Base-by-base conservation (phyloP, 2,888 invertebrate genomes). In the Scaptomyza reducta region DNA sequence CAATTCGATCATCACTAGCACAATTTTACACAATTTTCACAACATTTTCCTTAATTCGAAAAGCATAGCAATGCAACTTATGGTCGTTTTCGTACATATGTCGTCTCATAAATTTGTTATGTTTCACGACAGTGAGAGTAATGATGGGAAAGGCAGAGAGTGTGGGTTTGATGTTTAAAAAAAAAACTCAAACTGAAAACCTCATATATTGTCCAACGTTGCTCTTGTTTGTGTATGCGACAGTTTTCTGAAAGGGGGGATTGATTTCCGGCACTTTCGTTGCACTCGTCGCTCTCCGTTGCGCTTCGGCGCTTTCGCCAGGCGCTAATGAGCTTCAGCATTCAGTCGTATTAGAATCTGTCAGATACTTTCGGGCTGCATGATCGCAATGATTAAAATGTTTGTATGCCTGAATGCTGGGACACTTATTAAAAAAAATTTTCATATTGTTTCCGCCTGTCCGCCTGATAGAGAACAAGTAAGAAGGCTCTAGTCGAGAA, bases 281-380 rank as follows among this genome's bases (percentile, higher is more conserved):
- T 27, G 27, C 27, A 27, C 27, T 60, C 47, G 65, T 57, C 40
- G 58, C n/a, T 3, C 47, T 47, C 29, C 85, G 82, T 74, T 72
- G 77, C 86, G 86, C 86, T 78, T 65, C 87, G 79, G 25, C 79
- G 87, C 79, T 73, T 67, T 67, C 60, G 57, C 73, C 75, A 79
- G 82, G 87, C 83, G 85, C 73, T 85, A 87, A 83, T 83, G 87
- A 83, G 87, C 83, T 85, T 83, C 86, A 85, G 87, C 83, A 74
- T 74, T 75, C 61, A 42, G 59, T 35, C 62, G 53, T 33, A 18
- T 47, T 44, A 61, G 74, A 81, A 78, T 74, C 81, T 83, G 79
- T 54, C 76, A 81, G 85, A 78, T 87, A 84, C 72, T 69, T 86
- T 63, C 45, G 55, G 59, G 68, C 55, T 60, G 64, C 62, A 68